phyloP scores from a whole-genome alignment of 2,113 vertebrate genomes.

The Channa argus region DNA sequence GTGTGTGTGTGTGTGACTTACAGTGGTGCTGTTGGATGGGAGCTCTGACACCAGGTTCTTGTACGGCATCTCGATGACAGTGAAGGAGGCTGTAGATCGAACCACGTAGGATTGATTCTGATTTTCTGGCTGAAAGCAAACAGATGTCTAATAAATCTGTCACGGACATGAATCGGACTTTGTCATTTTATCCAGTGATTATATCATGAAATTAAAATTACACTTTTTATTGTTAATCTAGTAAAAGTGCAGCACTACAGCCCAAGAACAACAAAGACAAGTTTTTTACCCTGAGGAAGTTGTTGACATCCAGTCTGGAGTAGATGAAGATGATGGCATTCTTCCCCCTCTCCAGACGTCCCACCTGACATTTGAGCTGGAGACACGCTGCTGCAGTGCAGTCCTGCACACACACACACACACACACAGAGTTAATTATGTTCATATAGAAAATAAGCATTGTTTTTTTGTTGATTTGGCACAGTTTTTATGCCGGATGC shows the following conservation, averaged over 20 bases:
- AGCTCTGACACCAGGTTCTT: slow-evolving; percentile 90
- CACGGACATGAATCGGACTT: no score
- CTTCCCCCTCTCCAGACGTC: slow-evolving; percentile 91
- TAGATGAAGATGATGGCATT: slow-evolving; percentile 92
- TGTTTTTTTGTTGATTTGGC: no score
- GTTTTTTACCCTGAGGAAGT: slow-evolving; percentile 88
- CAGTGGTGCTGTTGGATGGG: slow-evolving; percentile 89
- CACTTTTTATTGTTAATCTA: no score
- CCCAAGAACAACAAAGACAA: no score
- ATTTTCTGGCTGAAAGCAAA: slow-evolving; percentile 86
- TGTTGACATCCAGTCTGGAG: slow-evolving; percentile 90
- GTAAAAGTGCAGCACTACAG: no score
- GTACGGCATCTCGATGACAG: slow-evolving; percentile 95
- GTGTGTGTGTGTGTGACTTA: slow-evolving; percentile 75
- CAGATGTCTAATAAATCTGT: no score
- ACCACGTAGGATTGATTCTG: slow-evolving; percentile 93
- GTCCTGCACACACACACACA: slow-evolving; percentile 80
- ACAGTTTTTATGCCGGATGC: no score
- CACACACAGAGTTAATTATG: neutral
- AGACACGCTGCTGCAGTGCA: slow-evolving; percentile 88
- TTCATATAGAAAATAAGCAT: no score
- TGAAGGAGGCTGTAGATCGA: slow-evolving; percentile 91
- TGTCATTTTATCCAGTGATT: no score
- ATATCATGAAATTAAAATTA: no score
- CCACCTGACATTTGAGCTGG: slow-evolving; percentile 92